Evolutionary conservation across 2,113 vertebrate genomes (phyloP).

Genomic region (Grus americana): DNA sequence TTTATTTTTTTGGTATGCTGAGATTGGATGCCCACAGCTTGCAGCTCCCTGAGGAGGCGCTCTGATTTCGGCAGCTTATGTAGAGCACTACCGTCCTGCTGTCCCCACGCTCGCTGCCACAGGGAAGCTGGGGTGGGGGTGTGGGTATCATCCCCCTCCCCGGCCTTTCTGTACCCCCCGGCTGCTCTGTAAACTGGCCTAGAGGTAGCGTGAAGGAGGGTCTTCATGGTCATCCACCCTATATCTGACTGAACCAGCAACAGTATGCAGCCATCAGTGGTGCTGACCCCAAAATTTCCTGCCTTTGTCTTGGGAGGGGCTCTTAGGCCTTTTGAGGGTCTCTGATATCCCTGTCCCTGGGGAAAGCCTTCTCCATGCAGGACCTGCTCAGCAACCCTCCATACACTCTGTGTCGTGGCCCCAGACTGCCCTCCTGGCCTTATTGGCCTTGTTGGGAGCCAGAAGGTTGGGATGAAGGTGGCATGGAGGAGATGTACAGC

Average conservation of each 20-base stretch:
- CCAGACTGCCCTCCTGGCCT: background rate
- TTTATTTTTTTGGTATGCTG: background rate
- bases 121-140: background rate
- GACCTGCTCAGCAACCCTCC: background rate
- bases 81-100: background rate
- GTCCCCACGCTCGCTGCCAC: background rate
- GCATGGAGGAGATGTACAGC: background rate
- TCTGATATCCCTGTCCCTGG: background rate
- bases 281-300: background rate
- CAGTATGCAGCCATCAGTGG: background rate
- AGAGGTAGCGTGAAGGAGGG: background rate
- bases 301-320: background rate
- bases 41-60: slow-evolving; percentile 17
- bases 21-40: slow-evolving; percentile 33
- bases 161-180: background rate
- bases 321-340: background rate
- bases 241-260: background rate
- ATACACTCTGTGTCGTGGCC: background rate
- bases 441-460: background rate
- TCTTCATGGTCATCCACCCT: background rate
- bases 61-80: slow-evolving; percentile 28
- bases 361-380: background rate
- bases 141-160: background rate
- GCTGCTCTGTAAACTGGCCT: background rate
- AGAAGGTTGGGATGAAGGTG: background rate